Evolutionary conservation across 2,797 vertebrate species (phyloP).

Genomic region (Brotula barbata): DNA sequence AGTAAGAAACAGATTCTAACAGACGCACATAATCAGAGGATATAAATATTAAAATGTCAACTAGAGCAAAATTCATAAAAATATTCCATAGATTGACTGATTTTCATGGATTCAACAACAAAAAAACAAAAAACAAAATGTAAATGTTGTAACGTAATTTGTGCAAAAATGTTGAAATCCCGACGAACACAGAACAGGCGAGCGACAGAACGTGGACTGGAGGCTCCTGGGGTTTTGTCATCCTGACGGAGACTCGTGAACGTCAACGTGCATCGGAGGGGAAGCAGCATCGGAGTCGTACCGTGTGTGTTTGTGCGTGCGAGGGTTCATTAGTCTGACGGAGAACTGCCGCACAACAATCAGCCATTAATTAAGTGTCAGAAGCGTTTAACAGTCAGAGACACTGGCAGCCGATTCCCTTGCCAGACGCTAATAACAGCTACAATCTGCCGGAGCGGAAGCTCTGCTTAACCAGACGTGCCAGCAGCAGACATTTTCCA

Average conservation of each 20-base stretch:
- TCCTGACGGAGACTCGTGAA: slow-evolving; percentile 24
- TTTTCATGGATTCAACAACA: too few relatives aligned
- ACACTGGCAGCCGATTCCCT: slow-evolving; percentile 45
- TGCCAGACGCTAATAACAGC: slow-evolving; percentile 61
- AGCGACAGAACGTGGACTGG: neutral
- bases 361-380: slow-evolving; percentile 74
- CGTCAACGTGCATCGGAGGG: slow-evolving; percentile 15
- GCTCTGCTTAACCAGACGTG: slow-evolving; percentile 27
- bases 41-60: too few relatives aligned
- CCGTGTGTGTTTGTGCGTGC: neutral
- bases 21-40: too few relatives aligned
- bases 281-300: neutral
- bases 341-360: slow-evolving; percentile 61
- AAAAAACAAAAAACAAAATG: too few relatives aligned
- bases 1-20: too few relatives aligned
- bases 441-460: slow-evolving; percentile 52
- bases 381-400: slow-evolving; percentile 66
- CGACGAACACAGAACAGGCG: too few relatives aligned
- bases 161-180: too few relatives aligned
- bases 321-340: slow-evolving; percentile 53
- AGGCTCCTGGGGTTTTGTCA: slow-evolving; percentile 2
- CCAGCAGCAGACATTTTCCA: slow-evolving; percentile 36
- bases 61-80: too few relatives aligned
- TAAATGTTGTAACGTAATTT: too few relatives aligned
- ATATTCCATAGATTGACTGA: too few relatives aligned